Conservation (phyloP, 2,888 invertebrate species). For the Camptogramma bilineatum region DNA sequence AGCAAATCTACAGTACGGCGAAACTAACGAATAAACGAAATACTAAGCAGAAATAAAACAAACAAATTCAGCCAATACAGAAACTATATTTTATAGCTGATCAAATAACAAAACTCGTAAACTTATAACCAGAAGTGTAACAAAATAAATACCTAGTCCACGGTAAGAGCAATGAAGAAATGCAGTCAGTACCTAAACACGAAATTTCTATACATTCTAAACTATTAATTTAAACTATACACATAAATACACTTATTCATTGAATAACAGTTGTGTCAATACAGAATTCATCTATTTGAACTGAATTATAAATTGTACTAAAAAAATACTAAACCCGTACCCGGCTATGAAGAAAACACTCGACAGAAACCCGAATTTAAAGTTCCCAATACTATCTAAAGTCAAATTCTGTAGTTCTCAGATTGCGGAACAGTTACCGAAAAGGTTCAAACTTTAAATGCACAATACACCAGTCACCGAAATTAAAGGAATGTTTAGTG, state of each 20-base stretch:
- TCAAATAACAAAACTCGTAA: slow-evolving; percentile 82
- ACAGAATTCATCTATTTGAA: slow-evolving; percentile 65
- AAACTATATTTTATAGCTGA: slow-evolving; percentile 81
- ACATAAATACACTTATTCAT: slow-evolving; percentile 66
- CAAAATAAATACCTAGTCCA: slow-evolving; percentile 84
- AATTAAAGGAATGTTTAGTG: slow-evolving; percentile 67
- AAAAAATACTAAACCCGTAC: slow-evolving; percentile 52
- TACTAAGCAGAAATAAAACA: slow-evolving; percentile 48
- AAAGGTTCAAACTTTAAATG: slow-evolving; percentile 58
- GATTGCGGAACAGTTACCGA: slow-evolving; percentile 11
- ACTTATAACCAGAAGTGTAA: slow-evolving; percentile 81
- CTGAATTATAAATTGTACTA: slow-evolving; percentile 78
- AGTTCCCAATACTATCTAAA: not conserved
- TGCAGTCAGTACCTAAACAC: slow-evolving; percentile 64
- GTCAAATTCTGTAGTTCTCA: not conserved
- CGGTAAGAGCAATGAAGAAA: slow-evolving; percentile 69
- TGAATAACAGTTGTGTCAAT: slow-evolving; percentile 50
- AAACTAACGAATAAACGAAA: not conserved
- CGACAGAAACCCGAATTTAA: slow-evolving; percentile 19
- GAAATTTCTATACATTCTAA: slow-evolving; percentile 61
- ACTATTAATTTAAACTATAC: slow-evolving; percentile 65
- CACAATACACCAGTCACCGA: slow-evolving; percentile 71
- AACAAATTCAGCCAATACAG: slow-evolving; percentile 64
- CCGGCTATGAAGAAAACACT: slow-evolving; percentile 64
- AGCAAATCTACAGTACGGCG: too few relatives aligned